Evolutionary conservation across 2,797 vertebrate species (phyloP).

Genomic region (Arctocebus calabarensis): DNA sequence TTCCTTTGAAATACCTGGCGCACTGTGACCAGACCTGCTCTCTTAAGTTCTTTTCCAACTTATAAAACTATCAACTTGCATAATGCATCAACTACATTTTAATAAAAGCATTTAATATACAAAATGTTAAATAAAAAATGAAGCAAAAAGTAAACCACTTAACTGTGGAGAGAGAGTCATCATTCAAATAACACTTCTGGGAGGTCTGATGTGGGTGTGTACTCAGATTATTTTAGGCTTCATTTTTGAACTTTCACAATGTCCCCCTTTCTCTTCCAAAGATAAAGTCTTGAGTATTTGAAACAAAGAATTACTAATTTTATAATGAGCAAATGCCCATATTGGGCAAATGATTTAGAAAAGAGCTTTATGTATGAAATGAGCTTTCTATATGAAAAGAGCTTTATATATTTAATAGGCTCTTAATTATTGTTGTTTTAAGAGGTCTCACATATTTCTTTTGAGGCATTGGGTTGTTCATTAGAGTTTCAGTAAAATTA

Average conservation of each 20-base stretch:
- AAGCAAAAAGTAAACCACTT: background rate
- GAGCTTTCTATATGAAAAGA: background rate
- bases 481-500: constrained; percentile 45
- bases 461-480: background rate
- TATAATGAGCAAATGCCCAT: constrained; percentile 37
- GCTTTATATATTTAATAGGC: background rate
- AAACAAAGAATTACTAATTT: constrained; percentile 28
- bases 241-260: background rate
- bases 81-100: background rate
- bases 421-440: constrained; percentile 45
- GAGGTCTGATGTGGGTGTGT: background rate
- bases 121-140: constrained; percentile 23
- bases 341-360: background rate
- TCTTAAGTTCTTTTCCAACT: constrained; percentile 3
- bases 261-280: background rate
- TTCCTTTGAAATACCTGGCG: background rate
- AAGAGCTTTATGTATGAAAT: constrained; percentile 22
- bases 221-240: background rate
- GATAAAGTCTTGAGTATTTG: background rate
- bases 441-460: background rate
- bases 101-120: constrained; percentile 31
- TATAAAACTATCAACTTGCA: background rate
- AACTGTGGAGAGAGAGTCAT: background rate
- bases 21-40: background rate
- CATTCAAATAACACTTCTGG: constrained; percentile 8